A percentile compares a stretch with the other conserved stretches of the same genome.
Conservation (phyloP, 2,888 invertebrate species). For the Nineta flava region DNA sequence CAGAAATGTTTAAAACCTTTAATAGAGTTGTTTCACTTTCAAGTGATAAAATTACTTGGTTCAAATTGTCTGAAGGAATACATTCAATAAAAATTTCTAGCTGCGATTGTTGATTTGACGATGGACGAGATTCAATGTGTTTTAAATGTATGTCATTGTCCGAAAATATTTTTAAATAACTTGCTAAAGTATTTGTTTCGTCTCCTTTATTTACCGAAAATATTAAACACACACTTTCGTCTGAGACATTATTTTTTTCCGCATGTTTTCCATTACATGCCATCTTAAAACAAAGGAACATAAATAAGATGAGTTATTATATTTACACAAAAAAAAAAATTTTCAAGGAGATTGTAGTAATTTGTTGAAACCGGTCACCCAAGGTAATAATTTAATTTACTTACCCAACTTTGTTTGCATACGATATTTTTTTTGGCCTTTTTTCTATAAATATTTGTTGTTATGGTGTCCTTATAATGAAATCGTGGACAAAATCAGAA, state of each 20-base stretch:
- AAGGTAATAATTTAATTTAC: too few relatives aligned
- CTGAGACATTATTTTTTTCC: conserved; percentile 57
- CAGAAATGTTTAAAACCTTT: conserved; percentile 68
- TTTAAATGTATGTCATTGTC: conserved; percentile 63
- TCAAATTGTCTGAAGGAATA: conserved; percentile 61
- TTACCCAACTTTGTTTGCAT: too few relatives aligned
- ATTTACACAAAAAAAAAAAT: too few relatives aligned
- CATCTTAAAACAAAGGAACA: too few relatives aligned
- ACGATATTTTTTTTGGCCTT: too few relatives aligned
- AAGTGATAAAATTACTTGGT: conserved; percentile 57
- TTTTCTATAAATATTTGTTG: too few relatives aligned
- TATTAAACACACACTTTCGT: conserved; percentile 65
- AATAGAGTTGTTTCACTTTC: conserved; percentile 58
- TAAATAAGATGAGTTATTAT: too few relatives aligned
- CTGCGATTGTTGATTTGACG: conserved; percentile 51
- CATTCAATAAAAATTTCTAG: conserved; percentile 95
- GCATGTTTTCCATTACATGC: conserved; percentile 51
- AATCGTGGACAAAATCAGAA: too few relatives aligned
- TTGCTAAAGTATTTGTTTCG: conserved; percentile 76
- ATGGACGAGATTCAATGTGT: conserved; percentile 89
- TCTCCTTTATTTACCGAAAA: conserved; percentile 73
- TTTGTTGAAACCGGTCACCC: too few relatives aligned
- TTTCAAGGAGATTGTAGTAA: too few relatives aligned
- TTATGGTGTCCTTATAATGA: too few relatives aligned
- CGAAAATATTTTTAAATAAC: conserved; percentile 77